These are phyloP conservation scores for Lasioglossum calceatum DNA, from an alignment of 2,888 invertebrate genomes.

Conservation along the genomic window DNA sequence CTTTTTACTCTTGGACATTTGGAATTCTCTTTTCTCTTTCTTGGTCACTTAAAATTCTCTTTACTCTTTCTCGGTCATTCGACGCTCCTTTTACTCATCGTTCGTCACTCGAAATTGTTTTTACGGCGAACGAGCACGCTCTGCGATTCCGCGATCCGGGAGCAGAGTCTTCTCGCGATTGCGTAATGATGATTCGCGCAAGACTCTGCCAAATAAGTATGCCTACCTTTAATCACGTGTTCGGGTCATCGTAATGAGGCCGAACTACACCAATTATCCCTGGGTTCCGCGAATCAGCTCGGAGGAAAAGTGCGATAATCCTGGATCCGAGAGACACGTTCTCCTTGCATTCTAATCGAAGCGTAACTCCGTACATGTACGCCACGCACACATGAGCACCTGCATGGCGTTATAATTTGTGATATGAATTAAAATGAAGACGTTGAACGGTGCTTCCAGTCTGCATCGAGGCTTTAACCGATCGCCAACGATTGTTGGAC, in stretches of 20 bases:
- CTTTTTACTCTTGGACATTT: background rate
- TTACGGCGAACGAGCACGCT: background rate
- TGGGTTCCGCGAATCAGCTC: background rate
- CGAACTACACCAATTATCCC: conserved; percentile 20
- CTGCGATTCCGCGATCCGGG: background rate
- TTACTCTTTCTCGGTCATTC: background rate
- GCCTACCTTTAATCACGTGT: background rate
- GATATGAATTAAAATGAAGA: conserved; percentile 45
- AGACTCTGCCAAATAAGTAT: background rate
- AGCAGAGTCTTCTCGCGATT: background rate
- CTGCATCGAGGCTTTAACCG: conserved; percentile 13
- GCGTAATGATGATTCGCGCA: background rate
- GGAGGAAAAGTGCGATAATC: background rate
- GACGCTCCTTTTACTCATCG: background rate
- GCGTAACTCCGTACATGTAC: background rate
- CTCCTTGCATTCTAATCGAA: background rate
- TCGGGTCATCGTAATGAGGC: background rate
- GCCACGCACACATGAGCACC: background rate
- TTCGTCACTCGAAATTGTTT: background rate
- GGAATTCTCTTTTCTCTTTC: background rate
- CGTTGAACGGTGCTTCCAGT: conserved; percentile 33
- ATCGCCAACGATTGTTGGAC: background rate
- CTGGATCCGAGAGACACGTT: conserved; percentile 23
- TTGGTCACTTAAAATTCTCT: background rate
- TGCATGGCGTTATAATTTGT: conserved; percentile 12